Conservation (phyloP, 2,888 invertebrate species). For the Herminia tarsipennalis region DNA sequence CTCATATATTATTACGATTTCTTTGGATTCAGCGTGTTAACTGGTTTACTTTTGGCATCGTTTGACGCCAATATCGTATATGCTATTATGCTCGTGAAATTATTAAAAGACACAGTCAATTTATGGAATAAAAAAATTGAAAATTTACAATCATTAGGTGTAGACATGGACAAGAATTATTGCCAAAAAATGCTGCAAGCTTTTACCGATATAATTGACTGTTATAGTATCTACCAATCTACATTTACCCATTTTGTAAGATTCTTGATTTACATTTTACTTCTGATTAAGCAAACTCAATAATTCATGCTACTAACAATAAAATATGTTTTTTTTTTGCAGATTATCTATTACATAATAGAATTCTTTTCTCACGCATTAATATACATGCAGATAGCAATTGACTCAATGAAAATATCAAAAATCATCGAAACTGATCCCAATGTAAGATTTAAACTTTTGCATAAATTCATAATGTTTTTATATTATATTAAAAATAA, state of each 20-base stretch:
- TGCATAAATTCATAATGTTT: neutral
- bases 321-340: neutral
- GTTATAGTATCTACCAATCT: slow-evolving; percentile 9
- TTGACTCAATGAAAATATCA: neutral
- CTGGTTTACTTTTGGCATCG: neutral
- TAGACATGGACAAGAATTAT: neutral
- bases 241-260: slow-evolving; percentile 17
- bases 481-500: too few species aligned
- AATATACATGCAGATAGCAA: neutral
- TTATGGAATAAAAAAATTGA: neutral
- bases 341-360: neutral
- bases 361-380: neutral
- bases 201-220: slow-evolving; percentile 12
- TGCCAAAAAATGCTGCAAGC: slow-evolving; percentile 2
- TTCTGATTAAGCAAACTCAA: neutral
- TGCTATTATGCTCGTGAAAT: neutral
- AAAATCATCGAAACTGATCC: too few species aligned
- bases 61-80: neutral
- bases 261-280: neutral
- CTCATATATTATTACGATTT: neutral
- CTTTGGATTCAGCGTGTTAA: neutral
- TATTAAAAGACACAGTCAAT: neutral
- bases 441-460: neutral
- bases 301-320: too few species aligned
- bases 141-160: neutral